Conservation (phyloP, 2,797 vertebrate species). For the Parauchenoglanis ngamensis region DNA sequence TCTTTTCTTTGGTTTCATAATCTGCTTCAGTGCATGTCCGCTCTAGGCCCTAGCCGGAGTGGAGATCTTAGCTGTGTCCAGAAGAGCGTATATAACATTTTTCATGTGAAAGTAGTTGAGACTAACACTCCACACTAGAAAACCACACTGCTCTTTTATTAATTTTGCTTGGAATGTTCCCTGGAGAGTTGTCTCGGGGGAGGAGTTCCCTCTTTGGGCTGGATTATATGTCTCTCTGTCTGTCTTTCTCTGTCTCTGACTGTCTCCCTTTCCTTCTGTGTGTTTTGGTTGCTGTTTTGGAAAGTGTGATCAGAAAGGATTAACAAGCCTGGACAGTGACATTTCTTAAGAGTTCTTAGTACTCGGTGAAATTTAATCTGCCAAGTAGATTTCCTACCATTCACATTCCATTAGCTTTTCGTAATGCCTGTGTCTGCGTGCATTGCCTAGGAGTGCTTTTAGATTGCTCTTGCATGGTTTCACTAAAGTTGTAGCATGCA, state of each 20-base stretch:
- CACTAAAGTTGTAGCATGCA: background rate
- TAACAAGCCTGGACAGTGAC: conserved; percentile 10
- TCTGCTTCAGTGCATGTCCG: background rate
- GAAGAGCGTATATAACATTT: conserved; percentile 11
- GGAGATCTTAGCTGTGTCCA: conserved; percentile 14
- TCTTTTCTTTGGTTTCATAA: background rate
- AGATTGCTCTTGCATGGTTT: conserved; percentile 7
- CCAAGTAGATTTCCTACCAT: conserved; percentile 23
- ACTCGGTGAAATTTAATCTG: conserved; percentile 21
- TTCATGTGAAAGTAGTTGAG: conserved; percentile 24
- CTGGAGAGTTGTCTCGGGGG: conserved; percentile 19
- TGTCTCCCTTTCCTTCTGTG: background rate
- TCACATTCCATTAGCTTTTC: conserved; percentile 44
- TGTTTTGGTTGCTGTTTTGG: conserved; percentile 9
- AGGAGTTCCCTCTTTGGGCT: conserved; percentile 1
- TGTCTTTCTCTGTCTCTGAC: background rate
- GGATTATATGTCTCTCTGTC: background rate
- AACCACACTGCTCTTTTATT: conserved; percentile 24
- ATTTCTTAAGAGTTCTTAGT: conserved; percentile 40
- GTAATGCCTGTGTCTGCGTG: background rate
- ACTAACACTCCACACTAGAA: background rate
- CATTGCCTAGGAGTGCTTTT: background rate
- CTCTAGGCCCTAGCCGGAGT: background rate
- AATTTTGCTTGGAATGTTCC: conserved; percentile 44
- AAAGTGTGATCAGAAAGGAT: conserved; percentile 33